Evolutionary conservation across 2,888 invertebrate species (phyloP), one percentile per base, ranked within the genome.

Genomic region (Caenorhabditis sulstoni): DNA sequence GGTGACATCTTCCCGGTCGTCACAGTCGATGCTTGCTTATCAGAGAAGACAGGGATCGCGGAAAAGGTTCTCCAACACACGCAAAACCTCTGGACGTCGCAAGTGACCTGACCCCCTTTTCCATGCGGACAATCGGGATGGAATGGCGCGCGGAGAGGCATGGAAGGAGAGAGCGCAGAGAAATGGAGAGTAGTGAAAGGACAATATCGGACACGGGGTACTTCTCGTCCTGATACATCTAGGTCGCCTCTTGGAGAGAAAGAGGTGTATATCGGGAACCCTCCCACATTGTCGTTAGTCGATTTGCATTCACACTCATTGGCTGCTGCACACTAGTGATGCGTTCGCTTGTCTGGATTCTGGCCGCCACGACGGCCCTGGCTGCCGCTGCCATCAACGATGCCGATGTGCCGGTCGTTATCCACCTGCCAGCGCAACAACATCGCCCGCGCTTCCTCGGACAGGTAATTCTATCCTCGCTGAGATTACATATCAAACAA

Each of bases 371-470:
- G 39, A 57, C 78, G 64, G 83, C 74, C 44, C 41, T 79, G 47
- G 81, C 75, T 49, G 50, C 57, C 14, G 78, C 75, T 47, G 80
- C 65, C 52, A 82, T 78, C 50, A 75, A 70, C 16, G 86, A 86
- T 52, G 67, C 82, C 29, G 65, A 70, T 39, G 61, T 66, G 22
- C 85, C 86, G 7, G 82, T 86, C 9, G 78, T 86, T 41, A 85
- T 86, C 39, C 76, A 79, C 12, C 78, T 86, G 9, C 74, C 81
- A 11, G 83, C 83, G 11, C 80, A 74, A 49, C 79, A 52, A 11
- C 61, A 53, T 7, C 37, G 83, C 58, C 84, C 83, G 29, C 62
- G 74, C 23, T 84, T 85, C 53, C 45, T 84, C 8, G 74, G 75
- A 68, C 77, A 77, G 61, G 84, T 82, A 57, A 68, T 23, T 37